Conservation (phyloP, 2,797 vertebrate genomes). For the Hephaestus fuliginosus region DNA sequence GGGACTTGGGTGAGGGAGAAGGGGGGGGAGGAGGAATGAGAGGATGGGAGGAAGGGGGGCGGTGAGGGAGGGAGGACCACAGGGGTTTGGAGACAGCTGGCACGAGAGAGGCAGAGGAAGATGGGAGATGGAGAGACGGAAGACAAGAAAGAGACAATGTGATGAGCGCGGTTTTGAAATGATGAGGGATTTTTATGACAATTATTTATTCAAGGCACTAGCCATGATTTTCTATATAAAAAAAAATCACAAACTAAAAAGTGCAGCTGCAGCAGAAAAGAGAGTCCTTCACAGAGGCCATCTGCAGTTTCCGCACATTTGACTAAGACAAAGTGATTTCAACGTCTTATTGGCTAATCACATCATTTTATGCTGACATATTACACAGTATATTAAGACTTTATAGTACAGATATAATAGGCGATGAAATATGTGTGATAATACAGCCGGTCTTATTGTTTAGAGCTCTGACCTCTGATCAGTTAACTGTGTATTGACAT, state of each 20-base stretch:
- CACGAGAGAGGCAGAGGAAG: slow-evolving; percentile 57
- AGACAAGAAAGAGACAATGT: slow-evolving; percentile 57
- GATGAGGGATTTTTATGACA: background rate
- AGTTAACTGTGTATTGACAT: slow-evolving; percentile 1
- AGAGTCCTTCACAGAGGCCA: background rate
- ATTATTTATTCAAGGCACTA: slow-evolving; percentile 3
- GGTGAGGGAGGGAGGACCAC: slow-evolving; percentile 70
- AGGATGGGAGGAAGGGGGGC: background rate
- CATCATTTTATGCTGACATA: background rate
- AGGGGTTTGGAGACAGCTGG: slow-evolving; percentile 85
- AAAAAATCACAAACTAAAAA: background rate
- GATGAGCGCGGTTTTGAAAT: slow-evolving; percentile 46
- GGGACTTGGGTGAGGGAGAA: slow-evolving; percentile 64
- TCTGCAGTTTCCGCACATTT: background rate
- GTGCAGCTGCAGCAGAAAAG: background rate
- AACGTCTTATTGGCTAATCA: background rate
- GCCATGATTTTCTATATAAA: background rate
- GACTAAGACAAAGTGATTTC: background rate
- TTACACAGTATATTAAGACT: background rate
- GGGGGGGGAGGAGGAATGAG: slow-evolving; percentile 55
- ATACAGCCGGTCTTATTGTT: background rate
- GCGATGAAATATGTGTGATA: background rate
- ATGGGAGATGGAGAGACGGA: slow-evolving; percentile 47
- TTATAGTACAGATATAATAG: background rate
- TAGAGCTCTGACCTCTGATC: background rate